Evolutionary conservation across 2,888 invertebrate species (phyloP), one percentile per base, ranked within the genome.

Genomic region (Drosophila kuntzei): DNA sequence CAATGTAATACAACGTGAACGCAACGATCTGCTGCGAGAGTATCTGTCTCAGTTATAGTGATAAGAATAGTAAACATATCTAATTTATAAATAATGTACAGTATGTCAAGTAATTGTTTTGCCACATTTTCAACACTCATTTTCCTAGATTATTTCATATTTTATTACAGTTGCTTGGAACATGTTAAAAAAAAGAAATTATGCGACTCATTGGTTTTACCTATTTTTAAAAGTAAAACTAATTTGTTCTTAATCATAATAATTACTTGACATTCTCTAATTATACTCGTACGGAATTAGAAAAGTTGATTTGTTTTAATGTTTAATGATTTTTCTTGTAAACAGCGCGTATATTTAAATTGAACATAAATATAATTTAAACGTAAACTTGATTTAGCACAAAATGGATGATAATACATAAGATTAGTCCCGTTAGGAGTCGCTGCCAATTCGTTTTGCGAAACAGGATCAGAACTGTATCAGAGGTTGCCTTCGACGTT

Each of bases 381-480:
- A 75, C 47, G 43, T 63, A 39, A 54, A 44, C 53, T 47, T 57
- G 34, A 53, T 67, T 79, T 79, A 79, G 68, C 79, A 85, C 83
- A 79, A 65, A 63, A 18, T 41, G 49, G 41, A 37, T 46, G 11
- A 39, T 60, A 60, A 68, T 65, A 60, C 54, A 67, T 12, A 36
- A 36, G 27, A 25, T 47, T 2, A n/a, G 47, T 44, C 25, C 44
- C 14, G 34, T 51, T 20, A 7, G 34, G 34, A 34, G 14, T 36
- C 7, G 27, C 3, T 12, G 14, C 9, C 27, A 11, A 47, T 6
- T n/a, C 11, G 4, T n/a, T 36, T 8, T 20, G 3, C 12, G 1
- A 22, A 34, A 34, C 12, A 36, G 39, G 9, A 80, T 90, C 82
- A 92, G 73, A 92, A 84, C 72, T 91, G 87, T 64, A 92, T 91